These are phyloP conservation scores for Antheraea yamamai DNA, from an alignment of 2,888 invertebrate species.

Conservation along the genomic window DNA sequence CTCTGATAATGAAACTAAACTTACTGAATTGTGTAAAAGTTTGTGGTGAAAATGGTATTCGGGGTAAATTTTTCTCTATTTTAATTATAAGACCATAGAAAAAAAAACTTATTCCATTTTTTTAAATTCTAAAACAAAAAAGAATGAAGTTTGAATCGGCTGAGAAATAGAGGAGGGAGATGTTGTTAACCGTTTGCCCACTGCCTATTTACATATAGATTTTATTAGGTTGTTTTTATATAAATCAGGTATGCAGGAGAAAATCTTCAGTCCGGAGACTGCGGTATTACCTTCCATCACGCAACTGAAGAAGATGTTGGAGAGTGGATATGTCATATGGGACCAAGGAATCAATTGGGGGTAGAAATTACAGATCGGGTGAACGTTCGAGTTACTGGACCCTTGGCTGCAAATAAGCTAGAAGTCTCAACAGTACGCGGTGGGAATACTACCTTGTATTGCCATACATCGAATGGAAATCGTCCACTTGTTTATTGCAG, in stretches of 20 bases:
- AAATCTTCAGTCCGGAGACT: conserved; percentile 68
- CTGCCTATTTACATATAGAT: background rate
- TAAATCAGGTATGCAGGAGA: conserved; percentile 66
- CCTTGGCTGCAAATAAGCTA: conserved; percentile 59
- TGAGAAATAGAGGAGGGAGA: no score
- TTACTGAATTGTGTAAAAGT: background rate
- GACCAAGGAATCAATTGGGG: conserved; percentile 54
- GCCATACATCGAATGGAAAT: conserved; percentile 66
- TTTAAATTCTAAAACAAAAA: no score
- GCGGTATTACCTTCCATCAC: conserved; percentile 66
- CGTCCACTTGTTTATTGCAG: conserved; percentile 74
- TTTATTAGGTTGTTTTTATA: background rate
- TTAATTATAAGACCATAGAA: background rate
- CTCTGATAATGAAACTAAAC: background rate
- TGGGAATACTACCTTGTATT: conserved; percentile 56
- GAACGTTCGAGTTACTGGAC: conserved; percentile 68
- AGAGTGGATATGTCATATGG: conserved; percentile 77
- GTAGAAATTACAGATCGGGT: conserved; percentile 61
- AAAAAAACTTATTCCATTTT: no score
- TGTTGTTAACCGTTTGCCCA: no score
- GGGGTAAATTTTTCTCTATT: background rate
- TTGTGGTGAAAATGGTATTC: background rate
- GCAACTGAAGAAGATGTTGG: conserved; percentile 59
- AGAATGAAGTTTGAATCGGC: no score
- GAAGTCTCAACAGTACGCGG: conserved; percentile 45